Conservation (phyloP, 1,140 invertebrate genomes). For the Drosophila setifemur region DNA sequence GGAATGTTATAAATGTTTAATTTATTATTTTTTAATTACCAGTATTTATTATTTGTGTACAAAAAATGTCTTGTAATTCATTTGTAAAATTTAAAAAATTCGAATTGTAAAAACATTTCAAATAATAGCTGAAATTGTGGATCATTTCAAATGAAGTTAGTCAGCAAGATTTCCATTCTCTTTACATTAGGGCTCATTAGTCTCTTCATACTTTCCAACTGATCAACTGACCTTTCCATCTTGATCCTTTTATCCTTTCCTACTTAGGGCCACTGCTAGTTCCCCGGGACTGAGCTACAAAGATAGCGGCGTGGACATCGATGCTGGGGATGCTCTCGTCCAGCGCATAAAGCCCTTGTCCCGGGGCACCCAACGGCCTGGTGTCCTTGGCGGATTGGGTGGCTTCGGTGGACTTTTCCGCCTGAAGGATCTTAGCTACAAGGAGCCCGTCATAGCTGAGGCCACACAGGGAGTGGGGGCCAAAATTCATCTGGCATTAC, state of each 20-base stretch:
- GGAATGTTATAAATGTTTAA: no score
- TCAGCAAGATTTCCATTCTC: no score
- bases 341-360: conserved; percentile 91
- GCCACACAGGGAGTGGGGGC: conserved; percentile 96
- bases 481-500: conserved; percentile 95
- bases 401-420: conserved; percentile 98
- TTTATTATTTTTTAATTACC: no score
- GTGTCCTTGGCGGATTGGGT: conserved; percentile 92
- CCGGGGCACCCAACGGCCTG: conserved; percentile 87
- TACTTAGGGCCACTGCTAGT: conserved; percentile 73
- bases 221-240: background rate
- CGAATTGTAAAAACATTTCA: no score
- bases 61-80: no score
- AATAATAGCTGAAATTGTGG: no score
- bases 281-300: conserved; percentile 90
- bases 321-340: conserved; percentile 93
- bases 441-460: conserved; percentile 94
- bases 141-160: no score
- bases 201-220: background rate
- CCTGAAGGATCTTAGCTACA: conserved; percentile 84
- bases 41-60: no score
- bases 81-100: no score
- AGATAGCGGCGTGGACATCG: conserved; percentile 96
- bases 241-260: background rate
- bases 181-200: no score